phyloP scores from a whole-genome alignment of 2,113 vertebrate genomes.

The Pomatostomus ruficeps region DNA sequence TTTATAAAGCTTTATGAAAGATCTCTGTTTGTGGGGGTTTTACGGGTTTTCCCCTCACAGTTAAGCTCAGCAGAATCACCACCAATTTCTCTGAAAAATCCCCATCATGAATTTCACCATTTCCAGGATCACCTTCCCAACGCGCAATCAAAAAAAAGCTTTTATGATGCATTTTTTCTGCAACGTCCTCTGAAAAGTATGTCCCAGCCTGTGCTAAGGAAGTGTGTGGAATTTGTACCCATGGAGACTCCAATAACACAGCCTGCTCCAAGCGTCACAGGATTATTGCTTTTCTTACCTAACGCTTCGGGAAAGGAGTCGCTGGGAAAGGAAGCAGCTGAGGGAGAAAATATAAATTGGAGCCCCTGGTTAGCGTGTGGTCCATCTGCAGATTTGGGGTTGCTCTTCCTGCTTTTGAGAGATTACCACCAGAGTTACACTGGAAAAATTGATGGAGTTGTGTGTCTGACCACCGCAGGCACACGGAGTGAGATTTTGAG shows the following conservation, averaged over 20 bases:
- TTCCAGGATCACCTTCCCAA: not conserved
- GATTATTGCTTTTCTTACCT: slow-evolving; percentile 11
- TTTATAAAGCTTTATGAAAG: not conserved
- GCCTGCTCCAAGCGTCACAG: not conserved
- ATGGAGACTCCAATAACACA: slow-evolving; percentile 58
- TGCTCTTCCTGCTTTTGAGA: not conserved
- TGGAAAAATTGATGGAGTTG: not conserved
- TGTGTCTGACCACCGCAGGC: not conserved
- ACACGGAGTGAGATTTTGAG: not conserved
- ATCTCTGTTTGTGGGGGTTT: not conserved
- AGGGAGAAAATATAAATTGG: not conserved
- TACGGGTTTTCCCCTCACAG: fast-evolving
- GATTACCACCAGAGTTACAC: fast-evolving
- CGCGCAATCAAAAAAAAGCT: not conserved
- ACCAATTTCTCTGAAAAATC: not conserved
- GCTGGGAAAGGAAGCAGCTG: not conserved
- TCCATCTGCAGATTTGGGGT: not conserved
- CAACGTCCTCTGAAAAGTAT: slow-evolving; percentile 21
- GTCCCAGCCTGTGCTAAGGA: slow-evolving; percentile 9
- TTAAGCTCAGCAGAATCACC: not conserved
- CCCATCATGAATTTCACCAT: not conserved
- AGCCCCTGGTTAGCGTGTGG: not conserved
- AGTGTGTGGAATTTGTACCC: slow-evolving; percentile 45
- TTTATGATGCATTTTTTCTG: slow-evolving; percentile 3
- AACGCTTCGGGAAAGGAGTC: not conserved